Conservation (phyloP, 2,888 invertebrate species). For the Ypsolopha scabrella region DNA sequence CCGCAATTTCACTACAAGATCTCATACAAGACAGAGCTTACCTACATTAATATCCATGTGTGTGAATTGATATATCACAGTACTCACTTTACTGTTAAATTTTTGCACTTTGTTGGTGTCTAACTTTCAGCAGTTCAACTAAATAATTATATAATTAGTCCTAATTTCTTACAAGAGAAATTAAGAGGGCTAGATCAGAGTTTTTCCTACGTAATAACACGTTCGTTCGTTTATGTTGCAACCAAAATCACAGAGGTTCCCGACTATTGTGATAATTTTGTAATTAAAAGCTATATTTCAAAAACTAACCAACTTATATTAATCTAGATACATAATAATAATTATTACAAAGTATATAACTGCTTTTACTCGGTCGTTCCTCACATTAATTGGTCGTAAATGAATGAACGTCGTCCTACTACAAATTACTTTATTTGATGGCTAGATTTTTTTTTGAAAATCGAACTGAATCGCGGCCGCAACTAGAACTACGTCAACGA, state of each 20-base stretch:
- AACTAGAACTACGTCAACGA: too few relatives aligned
- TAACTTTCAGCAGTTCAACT: constrained; percentile 18
- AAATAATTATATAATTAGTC: constrained; percentile 17
- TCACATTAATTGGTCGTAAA: constrained; percentile 40
- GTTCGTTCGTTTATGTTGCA: not conserved
- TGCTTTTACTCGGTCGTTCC: constrained; percentile 32
- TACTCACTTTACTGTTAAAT: constrained; percentile 26
- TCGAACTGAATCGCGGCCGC: too few relatives aligned
- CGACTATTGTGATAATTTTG: constrained; percentile 21
- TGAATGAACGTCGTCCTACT: constrained; percentile 12
- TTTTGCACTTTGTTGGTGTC: constrained; percentile 13
- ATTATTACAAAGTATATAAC: constrained; percentile 38
- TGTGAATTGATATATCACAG: constrained; percentile 55
- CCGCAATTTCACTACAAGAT: too few relatives aligned
- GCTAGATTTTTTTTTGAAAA: too few relatives aligned
- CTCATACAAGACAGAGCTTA: too few relatives aligned
- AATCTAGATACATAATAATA: constrained; percentile 30
- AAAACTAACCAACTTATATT: constrained; percentile 39
- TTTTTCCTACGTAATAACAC: constrained; percentile 21
- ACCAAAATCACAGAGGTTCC: constrained; percentile 1
- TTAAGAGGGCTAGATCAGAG: constrained; percentile 42
- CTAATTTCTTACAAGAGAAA: constrained; percentile 33
- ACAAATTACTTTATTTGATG: not conserved
- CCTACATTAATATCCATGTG: not conserved
- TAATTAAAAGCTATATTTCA: constrained; percentile 30